phyloP scores from a whole-genome alignment of 1,140 invertebrate species.

The Drosophila nebulosa region DNA sequence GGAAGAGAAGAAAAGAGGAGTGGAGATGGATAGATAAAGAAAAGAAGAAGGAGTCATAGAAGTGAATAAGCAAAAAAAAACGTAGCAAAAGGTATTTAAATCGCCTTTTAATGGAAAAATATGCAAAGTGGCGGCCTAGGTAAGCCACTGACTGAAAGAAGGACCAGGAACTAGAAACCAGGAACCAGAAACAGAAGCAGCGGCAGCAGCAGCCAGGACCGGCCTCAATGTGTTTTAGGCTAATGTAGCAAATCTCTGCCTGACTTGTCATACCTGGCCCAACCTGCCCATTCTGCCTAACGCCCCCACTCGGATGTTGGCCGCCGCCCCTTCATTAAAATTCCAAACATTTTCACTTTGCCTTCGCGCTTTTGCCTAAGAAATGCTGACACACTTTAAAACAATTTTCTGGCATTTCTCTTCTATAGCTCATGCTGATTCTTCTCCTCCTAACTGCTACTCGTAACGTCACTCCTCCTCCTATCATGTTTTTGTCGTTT shows the following conservation, averaged over 20 bases:
- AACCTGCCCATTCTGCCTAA: conserved; percentile 2
- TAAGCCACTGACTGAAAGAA: conserved; percentile 37
- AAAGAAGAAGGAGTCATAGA: conserved; percentile 5
- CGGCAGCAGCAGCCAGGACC: not conserved
- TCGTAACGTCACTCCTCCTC: too few relatives aligned
- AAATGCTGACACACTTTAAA: conserved; percentile 79
- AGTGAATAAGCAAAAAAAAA: conserved; percentile 38
- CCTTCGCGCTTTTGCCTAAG: conserved; percentile 12
- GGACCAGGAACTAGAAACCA: conserved; percentile 14
- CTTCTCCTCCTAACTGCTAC: not conserved
- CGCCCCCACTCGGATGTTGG: conserved; percentile 5
- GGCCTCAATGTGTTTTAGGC: not conserved
- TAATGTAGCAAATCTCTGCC: conserved; percentile 61
- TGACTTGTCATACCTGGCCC: conserved; percentile 35
- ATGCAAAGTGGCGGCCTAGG: conserved; percentile 61
- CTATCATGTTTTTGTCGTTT: conserved; percentile 11
- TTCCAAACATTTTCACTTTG: conserved; percentile 76
- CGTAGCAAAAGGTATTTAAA: conserved; percentile 70
- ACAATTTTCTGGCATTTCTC: conserved; percentile 69
- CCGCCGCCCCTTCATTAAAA: conserved; percentile 70
- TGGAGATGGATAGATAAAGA: conserved; percentile 28
- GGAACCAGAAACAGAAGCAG: not conserved
- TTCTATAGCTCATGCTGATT: not conserved
- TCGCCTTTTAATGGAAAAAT: conserved; percentile 77
- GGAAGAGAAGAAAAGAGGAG: conserved; percentile 10